phyloP scores from a whole-genome alignment of 2,888 invertebrate species.

The Diarsia mendica region DNA sequence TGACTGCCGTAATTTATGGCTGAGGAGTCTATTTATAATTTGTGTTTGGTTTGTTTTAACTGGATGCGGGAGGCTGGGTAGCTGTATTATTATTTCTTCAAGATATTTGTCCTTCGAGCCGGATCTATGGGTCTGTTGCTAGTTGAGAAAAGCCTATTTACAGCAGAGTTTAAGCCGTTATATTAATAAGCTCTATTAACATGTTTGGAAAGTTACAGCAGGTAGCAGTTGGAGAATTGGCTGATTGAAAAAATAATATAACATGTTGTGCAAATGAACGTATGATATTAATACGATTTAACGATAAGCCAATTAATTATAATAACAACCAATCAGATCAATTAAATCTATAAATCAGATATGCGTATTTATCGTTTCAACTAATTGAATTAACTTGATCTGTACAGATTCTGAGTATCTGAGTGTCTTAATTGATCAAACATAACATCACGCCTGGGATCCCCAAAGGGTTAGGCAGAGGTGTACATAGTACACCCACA shows the following conservation, averaged over 20 bases:
- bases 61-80: slow-evolving; percentile 17
- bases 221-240: too few relatives aligned
- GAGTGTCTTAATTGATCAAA: too few relatives aligned
- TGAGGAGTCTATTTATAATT: slow-evolving; percentile 41
- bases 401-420: not conserved
- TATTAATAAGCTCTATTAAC: too few relatives aligned
- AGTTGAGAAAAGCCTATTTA: not conserved
- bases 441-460: too few relatives aligned
- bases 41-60: slow-evolving; percentile 16
- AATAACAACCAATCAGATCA: not conserved
- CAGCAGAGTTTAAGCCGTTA: not conserved
- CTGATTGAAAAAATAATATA: not conserved
- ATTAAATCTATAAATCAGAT: not conserved
- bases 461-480: too few relatives aligned
- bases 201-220: too few relatives aligned
- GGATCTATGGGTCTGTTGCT: not conserved
- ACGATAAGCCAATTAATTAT: not conserved
- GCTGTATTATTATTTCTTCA: too few relatives aligned
- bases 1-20: slow-evolving; percentile 35
- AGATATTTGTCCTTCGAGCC: too few relatives aligned
- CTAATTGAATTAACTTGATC: not conserved
- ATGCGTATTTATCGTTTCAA: not conserved
- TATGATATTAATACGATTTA: not conserved
- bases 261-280: not conserved
- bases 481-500: too few relatives aligned